Evolutionary conservation across 2,888 invertebrate species (phyloP).

Genomic region (Julus scandinavius): DNA sequence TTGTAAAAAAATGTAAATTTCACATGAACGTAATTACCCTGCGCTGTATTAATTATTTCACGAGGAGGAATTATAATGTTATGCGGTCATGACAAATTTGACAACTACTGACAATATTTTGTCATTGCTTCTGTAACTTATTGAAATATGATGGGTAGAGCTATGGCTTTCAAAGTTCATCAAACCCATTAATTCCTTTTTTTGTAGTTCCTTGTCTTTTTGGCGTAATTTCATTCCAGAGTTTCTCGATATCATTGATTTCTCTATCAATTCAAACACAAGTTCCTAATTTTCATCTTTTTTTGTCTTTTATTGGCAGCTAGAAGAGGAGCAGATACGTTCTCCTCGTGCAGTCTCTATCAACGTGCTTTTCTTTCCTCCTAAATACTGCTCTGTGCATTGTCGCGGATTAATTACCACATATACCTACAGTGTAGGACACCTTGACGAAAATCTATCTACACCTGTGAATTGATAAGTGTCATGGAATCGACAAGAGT

Average conservation of each 20-base stretch:
- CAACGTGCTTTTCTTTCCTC: slow-evolving; percentile 37
- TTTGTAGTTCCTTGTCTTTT: background rate
- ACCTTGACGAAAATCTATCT: background rate
- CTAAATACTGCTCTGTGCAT: slow-evolving; percentile 44
- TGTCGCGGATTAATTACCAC: slow-evolving; percentile 47
- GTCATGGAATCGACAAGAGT: background rate
- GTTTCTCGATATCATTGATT: background rate
- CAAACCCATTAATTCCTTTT: too few species aligned
- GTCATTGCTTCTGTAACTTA: too few species aligned
- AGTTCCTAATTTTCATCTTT: too few species aligned
- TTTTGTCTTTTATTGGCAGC: background rate
- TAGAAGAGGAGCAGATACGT: slow-evolving; percentile 46
- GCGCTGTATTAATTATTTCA: too few species aligned
- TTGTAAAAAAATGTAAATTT: too few species aligned
- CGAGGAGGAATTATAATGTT: too few species aligned
- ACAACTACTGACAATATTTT: too few species aligned
- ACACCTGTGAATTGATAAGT: background rate
- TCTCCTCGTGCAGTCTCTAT: slow-evolving; percentile 37
- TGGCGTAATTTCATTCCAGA: background rate
- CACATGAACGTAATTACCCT: too few species aligned
- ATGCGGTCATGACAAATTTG: too few species aligned
- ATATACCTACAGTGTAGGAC: slow-evolving; percentile 50
- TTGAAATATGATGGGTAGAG: too few species aligned
- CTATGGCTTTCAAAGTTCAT: too few species aligned
- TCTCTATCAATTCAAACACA: too few species aligned